Conservation (phyloP, 2,797 vertebrate species). For the Cirrhinus molitorella region DNA sequence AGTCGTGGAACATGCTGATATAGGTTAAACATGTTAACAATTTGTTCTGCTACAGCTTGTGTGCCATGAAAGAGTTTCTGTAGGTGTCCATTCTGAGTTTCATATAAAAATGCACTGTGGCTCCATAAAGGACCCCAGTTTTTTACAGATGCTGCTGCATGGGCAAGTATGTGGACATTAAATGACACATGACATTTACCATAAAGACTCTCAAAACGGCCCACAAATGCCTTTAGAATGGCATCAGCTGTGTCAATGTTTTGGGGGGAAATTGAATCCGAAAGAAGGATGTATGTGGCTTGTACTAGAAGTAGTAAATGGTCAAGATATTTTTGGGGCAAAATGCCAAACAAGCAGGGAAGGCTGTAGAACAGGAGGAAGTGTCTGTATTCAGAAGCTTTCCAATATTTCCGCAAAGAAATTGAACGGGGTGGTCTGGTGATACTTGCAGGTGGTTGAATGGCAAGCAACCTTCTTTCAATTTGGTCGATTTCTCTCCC, state of each 20-base stretch:
- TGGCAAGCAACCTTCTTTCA: no score
- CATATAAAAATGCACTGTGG: not conserved
- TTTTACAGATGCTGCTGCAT: not conserved
- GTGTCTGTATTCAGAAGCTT: not conserved
- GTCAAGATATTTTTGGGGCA: not conserved
- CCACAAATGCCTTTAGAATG: not conserved
- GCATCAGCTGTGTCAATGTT: not conserved
- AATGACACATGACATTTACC: not conserved
- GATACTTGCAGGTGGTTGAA: no score
- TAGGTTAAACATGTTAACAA: no score
- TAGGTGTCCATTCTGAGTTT: not conserved
- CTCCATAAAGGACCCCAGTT: not conserved
- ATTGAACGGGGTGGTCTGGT: no score
- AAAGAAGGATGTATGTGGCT: not conserved
- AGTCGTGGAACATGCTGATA: no score
- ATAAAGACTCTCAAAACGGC: not conserved
- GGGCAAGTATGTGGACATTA: not conserved
- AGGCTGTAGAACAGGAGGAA: slow-evolving; percentile 1
- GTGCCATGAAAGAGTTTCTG: not conserved
- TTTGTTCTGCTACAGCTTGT: not conserved
- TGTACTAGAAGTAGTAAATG: not conserved
- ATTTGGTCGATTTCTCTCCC: no score
- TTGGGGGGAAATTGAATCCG: not conserved
- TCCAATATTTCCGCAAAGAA: no score
- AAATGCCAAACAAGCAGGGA: not conserved